phyloP scores from a whole-genome alignment of 2,797 vertebrate genomes.

The Atherinosoma microstoma region DNA sequence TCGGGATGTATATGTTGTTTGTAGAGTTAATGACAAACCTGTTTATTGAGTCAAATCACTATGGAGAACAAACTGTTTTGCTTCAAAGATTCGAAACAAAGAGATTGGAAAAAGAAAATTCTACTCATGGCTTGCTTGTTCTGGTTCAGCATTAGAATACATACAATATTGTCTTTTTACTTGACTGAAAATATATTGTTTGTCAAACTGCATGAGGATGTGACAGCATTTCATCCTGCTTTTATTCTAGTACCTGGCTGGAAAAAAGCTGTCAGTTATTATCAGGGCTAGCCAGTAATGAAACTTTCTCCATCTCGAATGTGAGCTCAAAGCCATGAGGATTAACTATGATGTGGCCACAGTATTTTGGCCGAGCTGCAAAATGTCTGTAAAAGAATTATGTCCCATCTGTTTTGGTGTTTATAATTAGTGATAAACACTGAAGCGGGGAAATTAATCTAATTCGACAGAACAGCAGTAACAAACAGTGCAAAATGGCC shows the following conservation, averaged over 20 bases:
- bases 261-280: slow-evolving; percentile 11
- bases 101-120: slow-evolving; percentile 31
- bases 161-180: slow-evolving; percentile 6
- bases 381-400: slow-evolving; percentile 64
- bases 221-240: not conserved
- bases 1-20: slow-evolving; percentile 46
- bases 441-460: slow-evolving; percentile 61
- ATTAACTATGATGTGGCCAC: slow-evolving; percentile 51
- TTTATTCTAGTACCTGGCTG: not conserved
- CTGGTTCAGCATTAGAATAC: slow-evolving; percentile 9
- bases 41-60: slow-evolving; percentile 44
- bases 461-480: slow-evolving; percentile 70
- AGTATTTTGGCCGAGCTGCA: slow-evolving; percentile 55
- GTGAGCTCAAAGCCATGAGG: slow-evolving; percentile 38
- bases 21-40: slow-evolving; percentile 33
- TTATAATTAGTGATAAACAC: slow-evolving; percentile 76
- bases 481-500: slow-evolving; percentile 58
- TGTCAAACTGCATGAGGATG: slow-evolving; percentile 6
- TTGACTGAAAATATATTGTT: slow-evolving; percentile 5
- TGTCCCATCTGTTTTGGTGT: slow-evolving; percentile 72
- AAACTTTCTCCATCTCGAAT: slow-evolving; percentile 27
- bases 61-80: slow-evolving; percentile 25
- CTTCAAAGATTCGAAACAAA: slow-evolving; percentile 15
- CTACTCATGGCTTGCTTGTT: not conserved
- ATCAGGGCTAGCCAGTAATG: not conserved